Evolutionary conservation across 2,797 vertebrate species (phyloP), one percentile per base, ranked within the genome.

Genomic region (Brotula barbata): DNA sequence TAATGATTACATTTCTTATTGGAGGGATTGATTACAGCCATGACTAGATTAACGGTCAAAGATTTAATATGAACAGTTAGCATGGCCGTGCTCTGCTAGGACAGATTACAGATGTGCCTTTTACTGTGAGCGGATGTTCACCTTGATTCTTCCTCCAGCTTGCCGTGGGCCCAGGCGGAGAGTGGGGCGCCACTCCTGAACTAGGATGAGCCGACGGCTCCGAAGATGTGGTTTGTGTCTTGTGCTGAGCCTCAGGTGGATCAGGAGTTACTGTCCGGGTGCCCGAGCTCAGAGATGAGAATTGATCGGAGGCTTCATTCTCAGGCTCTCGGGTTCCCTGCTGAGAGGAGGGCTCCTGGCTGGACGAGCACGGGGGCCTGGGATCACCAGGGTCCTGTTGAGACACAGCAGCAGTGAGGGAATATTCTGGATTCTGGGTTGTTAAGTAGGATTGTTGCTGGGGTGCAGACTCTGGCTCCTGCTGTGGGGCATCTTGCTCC

Each of bases 61-160:
- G n/a, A n/a, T n/a, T n/a, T n/a, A n/a, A n/a, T n/a, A n/a, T n/a
- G n/a, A n/a, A n/a, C n/a, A n/a, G n/a, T n/a, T n/a, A n/a, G n/a
- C n/a, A n/a, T n/a, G n/a, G n/a, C n/a, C n/a, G n/a, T n/a, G n/a
- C n/a, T n/a, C n/a, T n/a, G n/a, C n/a, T n/a, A n/a, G n/a, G n/a
- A n/a, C n/a, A n/a, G n/a, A n/a, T n/a, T n/a, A n/a, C n/a, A n/a
- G n/a, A n/a, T n/a, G n/a, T n/a, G n/a, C n/a, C n/a, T n/a, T n/a
- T n/a, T n/a, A n/a, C n/a, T n/a, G n/a, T n/a, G 41, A 68, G 17
- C 10, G 25, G 9, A 36, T 17, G 17, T 52, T 93, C 80, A 97
- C 96, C 95, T 94, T 93, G 94, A 78, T 86, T 95, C 80, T 96
- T 96, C 76, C 90, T 97, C 96, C 96, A 97, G 68, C 94, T 69